Percentiles rank a stretch among this genome's conserved stretches.
Conservation (phyloP, 2,888 invertebrate species). For the Hirtodrosophila cameraria region DNA sequence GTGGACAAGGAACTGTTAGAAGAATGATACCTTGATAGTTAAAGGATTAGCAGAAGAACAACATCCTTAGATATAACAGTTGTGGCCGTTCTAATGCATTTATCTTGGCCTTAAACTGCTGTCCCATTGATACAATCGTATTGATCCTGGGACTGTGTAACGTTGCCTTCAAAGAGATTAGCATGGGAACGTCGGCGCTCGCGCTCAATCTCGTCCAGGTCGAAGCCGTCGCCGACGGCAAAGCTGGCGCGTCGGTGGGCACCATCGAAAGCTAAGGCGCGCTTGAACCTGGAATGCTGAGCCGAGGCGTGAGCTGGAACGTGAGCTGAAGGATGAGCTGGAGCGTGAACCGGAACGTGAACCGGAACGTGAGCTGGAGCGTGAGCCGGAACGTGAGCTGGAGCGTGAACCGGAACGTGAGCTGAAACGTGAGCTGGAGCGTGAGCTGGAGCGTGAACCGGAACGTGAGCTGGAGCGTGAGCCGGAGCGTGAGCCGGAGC, state of each 20-base stretch:
- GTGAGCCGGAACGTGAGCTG: no score
- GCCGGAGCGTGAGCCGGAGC: no score
- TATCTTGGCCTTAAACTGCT: conserved; percentile 70
- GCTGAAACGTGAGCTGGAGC: no score
- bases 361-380: no score
- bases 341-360: background rate
- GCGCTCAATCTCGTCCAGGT: conserved; percentile 83
- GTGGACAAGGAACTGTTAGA: no score
- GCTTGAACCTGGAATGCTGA: conserved; percentile 76
- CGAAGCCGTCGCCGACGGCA: conserved; percentile 76
- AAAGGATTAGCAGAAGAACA: no score
- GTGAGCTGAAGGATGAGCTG: conserved; percentile 60
- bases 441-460: no score
- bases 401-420: background rate
- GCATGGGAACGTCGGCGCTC: conserved; percentile 84
- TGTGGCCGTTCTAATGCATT: no score
- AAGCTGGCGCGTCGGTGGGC: conserved; percentile 68
- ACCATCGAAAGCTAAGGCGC: conserved; percentile 81
- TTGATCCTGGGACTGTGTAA: conserved; percentile 54
- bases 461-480: no score
- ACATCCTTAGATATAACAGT: no score
- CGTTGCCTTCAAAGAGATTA: conserved; percentile 75
- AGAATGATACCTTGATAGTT: no score
- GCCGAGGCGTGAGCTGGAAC: conserved; percentile 55
- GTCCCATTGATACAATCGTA: conserved; percentile 83